Evolutionary conservation across 2,797 vertebrate genomes (phyloP).

Genomic region (Enteromius viviparus): DNA sequence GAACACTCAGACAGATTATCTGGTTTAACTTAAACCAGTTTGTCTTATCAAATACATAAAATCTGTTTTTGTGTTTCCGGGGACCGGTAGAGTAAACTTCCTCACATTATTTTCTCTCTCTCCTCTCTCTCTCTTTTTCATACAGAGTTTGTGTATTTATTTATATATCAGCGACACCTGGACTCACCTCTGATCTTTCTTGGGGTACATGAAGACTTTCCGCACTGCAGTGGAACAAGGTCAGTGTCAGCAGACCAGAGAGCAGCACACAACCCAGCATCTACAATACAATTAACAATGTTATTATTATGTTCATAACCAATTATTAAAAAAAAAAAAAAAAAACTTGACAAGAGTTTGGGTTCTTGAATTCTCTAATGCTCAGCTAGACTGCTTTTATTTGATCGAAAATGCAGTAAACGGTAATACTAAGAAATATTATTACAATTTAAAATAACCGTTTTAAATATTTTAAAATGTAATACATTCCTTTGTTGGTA

Average conservation of each 20-base stretch:
- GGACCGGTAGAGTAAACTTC: slow-evolving; percentile 46
- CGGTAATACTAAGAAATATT: neutral
- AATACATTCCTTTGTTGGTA: neutral
- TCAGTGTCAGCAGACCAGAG: slow-evolving; percentile 74
- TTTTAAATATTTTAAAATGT: neutral
- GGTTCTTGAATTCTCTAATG: neutral
- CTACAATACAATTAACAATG: slow-evolving; percentile 71
- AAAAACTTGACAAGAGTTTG: neutral
- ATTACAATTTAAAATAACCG: neutral
- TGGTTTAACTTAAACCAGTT: neutral
- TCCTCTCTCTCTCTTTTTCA: neutral
- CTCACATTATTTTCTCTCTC: neutral
- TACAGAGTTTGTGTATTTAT: slow-evolving; percentile 10
- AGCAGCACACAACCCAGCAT: slow-evolving; percentile 78
- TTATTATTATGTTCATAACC: neutral
- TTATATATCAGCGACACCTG: slow-evolving; percentile 1
- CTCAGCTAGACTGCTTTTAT: neutral
- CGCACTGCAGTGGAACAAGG: slow-evolving; percentile 72
- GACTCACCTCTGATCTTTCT: slow-evolving; percentile 74
- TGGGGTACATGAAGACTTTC: slow-evolving; percentile 63
- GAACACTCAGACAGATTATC: neutral
- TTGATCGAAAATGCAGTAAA: neutral
- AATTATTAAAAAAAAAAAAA: neutral
- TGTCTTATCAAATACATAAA: neutral
- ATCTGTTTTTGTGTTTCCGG: slow-evolving; percentile 4